Conservation (phyloP, 2,888 invertebrate genomes). For the Brenthis ino region DNA sequence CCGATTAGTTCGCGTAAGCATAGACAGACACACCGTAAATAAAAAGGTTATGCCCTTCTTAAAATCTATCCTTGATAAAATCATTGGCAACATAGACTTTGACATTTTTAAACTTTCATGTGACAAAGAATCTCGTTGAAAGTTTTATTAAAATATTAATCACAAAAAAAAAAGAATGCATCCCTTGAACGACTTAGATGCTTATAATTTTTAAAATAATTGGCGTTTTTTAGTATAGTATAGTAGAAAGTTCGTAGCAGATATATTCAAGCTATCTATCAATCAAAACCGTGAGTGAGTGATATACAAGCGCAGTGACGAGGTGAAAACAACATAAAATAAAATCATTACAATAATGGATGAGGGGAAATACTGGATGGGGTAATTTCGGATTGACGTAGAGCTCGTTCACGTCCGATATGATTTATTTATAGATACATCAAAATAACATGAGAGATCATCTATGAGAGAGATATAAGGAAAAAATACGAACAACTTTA, state of each 20-base stretch:
- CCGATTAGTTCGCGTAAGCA: no score
- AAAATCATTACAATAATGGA: conserved; percentile 21
- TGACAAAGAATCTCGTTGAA: no score
- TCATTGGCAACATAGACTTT: no score
- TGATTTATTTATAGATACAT: conserved; percentile 23
- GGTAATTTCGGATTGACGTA: conserved; percentile 22
- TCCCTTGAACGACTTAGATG: no score
- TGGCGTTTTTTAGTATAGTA: no score
- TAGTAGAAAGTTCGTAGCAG: conserved; percentile 4
- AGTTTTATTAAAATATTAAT: no score
- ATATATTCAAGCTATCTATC: conserved; percentile 19
- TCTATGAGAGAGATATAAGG: conserved; percentile 5
- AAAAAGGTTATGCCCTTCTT: no score
- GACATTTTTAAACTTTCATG: no score
- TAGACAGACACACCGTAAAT: no score
- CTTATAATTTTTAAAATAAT: no score
- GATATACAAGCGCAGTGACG: conserved; percentile 19
- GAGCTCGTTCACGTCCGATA: conserved; percentile 14
- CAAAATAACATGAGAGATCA: conserved; percentile 1
- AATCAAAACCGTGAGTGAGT: conserved; percentile 5
- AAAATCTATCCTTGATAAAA: no score
- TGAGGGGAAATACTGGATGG: conserved; percentile 16
- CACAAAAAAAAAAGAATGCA: no score
- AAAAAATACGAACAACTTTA: conserved; percentile 1
- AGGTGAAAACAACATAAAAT: conserved; percentile 23